Conservation (phyloP, 2,888 invertebrate genomes). For the Parasteatoda lunata region DNA sequence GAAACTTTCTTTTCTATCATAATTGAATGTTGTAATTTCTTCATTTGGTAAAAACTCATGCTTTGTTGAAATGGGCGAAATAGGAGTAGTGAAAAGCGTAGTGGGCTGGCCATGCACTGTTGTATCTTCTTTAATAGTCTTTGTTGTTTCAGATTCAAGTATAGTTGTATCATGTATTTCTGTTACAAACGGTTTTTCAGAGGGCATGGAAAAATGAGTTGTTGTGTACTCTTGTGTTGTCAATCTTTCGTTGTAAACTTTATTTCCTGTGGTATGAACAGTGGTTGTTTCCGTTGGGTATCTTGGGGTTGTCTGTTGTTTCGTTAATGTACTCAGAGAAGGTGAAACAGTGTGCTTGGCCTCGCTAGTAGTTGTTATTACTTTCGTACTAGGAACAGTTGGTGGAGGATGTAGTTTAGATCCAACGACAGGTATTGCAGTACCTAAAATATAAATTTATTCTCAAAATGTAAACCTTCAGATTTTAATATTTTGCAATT, state of each 20-base stretch:
- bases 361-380: background rate
- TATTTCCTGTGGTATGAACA: background rate
- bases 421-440: background rate
- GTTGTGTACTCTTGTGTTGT: background rate
- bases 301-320: background rate
- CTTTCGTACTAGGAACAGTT: too few relatives aligned
- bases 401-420: background rate
- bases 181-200: background rate
- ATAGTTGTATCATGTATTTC: background rate
- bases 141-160: background rate
- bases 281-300: background rate
- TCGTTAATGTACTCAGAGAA: background rate
- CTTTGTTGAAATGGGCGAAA: too few relatives aligned
- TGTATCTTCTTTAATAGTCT: too few relatives aligned
- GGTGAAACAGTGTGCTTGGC: background rate
- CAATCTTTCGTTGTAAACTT: background rate
- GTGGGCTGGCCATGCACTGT: too few relatives aligned
- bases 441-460: background rate
- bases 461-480: too few relatives aligned
- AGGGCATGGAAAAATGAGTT: background rate
- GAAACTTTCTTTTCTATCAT: too few relatives aligned
- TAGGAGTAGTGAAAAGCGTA: too few relatives aligned
- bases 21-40: too few relatives aligned
- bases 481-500: too few relatives aligned
- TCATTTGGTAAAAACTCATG: too few relatives aligned